A percentile compares a stretch with the other conserved stretches of the same genome.
Evolutionary conservation across 2,888 invertebrate genomes (phyloP).

Genomic region (Pyrocoelia pectoralis): DNA sequence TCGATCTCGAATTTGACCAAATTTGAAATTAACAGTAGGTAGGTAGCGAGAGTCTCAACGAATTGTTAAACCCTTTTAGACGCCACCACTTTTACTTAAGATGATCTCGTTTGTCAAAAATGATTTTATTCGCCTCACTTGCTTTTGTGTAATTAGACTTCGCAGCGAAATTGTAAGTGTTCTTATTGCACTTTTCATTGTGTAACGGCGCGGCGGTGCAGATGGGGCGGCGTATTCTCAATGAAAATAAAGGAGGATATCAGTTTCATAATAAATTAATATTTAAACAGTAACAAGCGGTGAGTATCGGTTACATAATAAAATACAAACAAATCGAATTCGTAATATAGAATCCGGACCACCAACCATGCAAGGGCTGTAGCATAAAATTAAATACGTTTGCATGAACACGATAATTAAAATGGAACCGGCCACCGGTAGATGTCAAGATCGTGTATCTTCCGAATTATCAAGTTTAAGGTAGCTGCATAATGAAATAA

Average conservation of each 20-base stretch:
- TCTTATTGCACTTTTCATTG: no score
- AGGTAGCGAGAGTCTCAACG: neutral
- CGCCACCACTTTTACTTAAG: neutral
- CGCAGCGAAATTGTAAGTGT: no score
- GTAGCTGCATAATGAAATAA: conserved; percentile 13
- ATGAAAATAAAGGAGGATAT: conserved; percentile 28
- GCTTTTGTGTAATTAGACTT: no score
- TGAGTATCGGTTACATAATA: conserved; percentile 31
- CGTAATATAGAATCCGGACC: conserved; percentile 38
- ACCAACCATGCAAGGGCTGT: conserved; percentile 38
- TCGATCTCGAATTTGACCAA: neutral
- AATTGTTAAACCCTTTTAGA: neutral
- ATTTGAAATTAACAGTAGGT: neutral
- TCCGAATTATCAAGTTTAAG: conserved; percentile 26
- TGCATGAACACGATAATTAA: conserved; percentile 42
- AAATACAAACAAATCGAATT: conserved; percentile 30
- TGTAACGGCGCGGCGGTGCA: no score
- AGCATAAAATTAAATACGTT: conserved; percentile 39
- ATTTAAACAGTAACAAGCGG: conserved; percentile 32
- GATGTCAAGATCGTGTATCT: conserved; percentile 34
- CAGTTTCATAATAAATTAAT: conserved; percentile 39
- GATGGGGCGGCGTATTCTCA: neutral
- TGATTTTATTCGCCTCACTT: neutral
- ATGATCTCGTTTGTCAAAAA: neutral
- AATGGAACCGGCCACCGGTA: conserved; percentile 36